phyloP scores from a whole-genome alignment of 2,797 vertebrate species.

The Danio choprae region DNA sequence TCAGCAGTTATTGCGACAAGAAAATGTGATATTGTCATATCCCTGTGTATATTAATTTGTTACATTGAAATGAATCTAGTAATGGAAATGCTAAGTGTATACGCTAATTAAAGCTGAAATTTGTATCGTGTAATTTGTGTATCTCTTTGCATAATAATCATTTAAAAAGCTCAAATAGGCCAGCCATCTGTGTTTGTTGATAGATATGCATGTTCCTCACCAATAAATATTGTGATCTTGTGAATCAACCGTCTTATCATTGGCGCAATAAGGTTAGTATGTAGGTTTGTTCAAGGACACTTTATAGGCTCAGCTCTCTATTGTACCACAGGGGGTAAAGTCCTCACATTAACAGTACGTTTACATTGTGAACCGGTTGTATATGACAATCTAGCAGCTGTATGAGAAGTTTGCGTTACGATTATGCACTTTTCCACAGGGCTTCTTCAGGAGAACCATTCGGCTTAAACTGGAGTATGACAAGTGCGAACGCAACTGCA shows the following conservation, averaged over 20 bases:
- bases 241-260: constrained; percentile 7
- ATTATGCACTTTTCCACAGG: constrained; percentile 72
- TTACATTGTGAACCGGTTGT: neutral
- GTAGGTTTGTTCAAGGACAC: neutral
- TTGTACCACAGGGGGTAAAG: neutral
- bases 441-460: constrained; percentile 94
- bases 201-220: neutral
- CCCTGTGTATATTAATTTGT: no score
- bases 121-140: no score
- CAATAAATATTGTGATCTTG: neutral
- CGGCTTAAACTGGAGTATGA: constrained; percentile 91
- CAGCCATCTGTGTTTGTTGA: neutral
- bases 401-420: neutral
- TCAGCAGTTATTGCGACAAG: no score
- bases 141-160: no score
- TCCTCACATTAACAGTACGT: neutral
- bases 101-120: no score
- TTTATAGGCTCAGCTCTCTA: constrained; percentile 12
- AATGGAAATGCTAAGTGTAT: no score
- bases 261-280: neutral
- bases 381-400: neutral
- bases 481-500: constrained; percentile 89
- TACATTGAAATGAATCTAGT: no score
- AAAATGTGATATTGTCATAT: no score
- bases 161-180: no score